Evolutionary conservation across 2,888 invertebrate species (phyloP).

Genomic region (Agrochola circellaris): DNA sequence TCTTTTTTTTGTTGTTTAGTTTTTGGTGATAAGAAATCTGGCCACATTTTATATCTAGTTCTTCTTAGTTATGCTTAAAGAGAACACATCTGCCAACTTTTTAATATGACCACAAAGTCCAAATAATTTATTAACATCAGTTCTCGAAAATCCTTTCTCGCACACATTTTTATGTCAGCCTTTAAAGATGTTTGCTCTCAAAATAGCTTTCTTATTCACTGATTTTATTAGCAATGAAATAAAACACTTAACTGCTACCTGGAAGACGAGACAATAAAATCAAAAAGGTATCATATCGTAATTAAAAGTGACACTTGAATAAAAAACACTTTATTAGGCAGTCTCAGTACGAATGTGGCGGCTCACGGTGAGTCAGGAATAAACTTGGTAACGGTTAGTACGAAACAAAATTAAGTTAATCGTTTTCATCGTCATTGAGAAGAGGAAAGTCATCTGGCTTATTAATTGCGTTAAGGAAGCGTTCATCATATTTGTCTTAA

Average conservation of each 20-base stretch:
- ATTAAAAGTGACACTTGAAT: slow-evolving; percentile 82
- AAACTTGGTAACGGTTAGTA: slow-evolving; percentile 64
- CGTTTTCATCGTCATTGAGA: slow-evolving; percentile 71
- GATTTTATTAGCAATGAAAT: slow-evolving; percentile 61
- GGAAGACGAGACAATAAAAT: slow-evolving; percentile 69
- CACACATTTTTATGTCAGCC: slow-evolving; percentile 38
- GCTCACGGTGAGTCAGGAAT: slow-evolving; percentile 79
- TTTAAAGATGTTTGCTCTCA: slow-evolving; percentile 51
- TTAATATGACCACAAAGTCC: slow-evolving; percentile 33
- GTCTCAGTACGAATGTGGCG: slow-evolving; percentile 68
- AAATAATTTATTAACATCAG: slow-evolving; percentile 37
- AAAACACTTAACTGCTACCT: slow-evolving; percentile 66
- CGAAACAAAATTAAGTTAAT: slow-evolving; percentile 75
- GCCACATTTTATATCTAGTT: neutral
- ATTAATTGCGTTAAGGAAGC: slow-evolving; percentile 74
- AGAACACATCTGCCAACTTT: neutral
- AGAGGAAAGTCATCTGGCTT: slow-evolving; percentile 73
- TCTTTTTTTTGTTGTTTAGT: slow-evolving; percentile 53
- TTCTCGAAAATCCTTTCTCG: slow-evolving; percentile 43
- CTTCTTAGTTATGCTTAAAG: neutral
- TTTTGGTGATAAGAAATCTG: neutral
- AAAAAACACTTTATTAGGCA: slow-evolving; percentile 80
- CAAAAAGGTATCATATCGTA: slow-evolving; percentile 75
- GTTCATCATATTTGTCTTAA: slow-evolving; percentile 75
- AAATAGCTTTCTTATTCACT: slow-evolving; percentile 46